Evolutionary conservation across 2,888 invertebrate genomes (phyloP).

Genomic region (Girardia tigrina): DNA sequence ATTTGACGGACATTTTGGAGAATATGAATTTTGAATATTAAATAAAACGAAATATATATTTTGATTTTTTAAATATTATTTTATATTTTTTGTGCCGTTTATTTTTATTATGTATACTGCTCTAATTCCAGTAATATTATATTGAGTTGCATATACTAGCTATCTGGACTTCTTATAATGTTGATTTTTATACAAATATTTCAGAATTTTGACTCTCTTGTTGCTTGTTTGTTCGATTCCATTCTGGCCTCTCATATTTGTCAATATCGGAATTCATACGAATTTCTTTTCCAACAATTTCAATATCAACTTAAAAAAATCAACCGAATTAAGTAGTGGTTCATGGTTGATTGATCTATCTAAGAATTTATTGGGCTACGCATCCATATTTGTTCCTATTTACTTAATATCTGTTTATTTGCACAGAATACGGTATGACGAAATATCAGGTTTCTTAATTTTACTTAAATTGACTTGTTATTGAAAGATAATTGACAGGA

Average conservation of each 20-base stretch:
- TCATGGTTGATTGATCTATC: neutral
- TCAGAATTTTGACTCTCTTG: neutral
- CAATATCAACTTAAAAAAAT: neutral
- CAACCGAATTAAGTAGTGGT: neutral
- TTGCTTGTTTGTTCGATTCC: conserved; percentile 6
- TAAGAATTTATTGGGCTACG: neutral
- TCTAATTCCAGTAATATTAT: too few relatives aligned
- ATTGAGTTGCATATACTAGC: too few relatives aligned
- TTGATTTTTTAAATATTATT: too few relatives aligned
- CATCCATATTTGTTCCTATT: neutral
- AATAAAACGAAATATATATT: too few relatives aligned
- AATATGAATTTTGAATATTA: too few relatives aligned
- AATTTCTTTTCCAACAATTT: neutral
- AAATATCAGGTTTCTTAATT: conserved; percentile 8
- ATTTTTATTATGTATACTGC: too few relatives aligned
- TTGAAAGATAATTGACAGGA: neutral
- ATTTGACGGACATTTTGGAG: too few relatives aligned
- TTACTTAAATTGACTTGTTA: neutral
- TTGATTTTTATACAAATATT: neutral
- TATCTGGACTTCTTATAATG: too few relatives aligned
- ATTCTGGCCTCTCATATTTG: neutral
- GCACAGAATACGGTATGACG: neutral
- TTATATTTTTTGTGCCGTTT: too few relatives aligned
- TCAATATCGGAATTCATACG: neutral
- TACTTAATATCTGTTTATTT: conserved; percentile 4